Evolutionary conservation across 2,797 vertebrate species (phyloP), one percentile per base, ranked within the genome.

Genomic region (Argentina silus): DNA sequence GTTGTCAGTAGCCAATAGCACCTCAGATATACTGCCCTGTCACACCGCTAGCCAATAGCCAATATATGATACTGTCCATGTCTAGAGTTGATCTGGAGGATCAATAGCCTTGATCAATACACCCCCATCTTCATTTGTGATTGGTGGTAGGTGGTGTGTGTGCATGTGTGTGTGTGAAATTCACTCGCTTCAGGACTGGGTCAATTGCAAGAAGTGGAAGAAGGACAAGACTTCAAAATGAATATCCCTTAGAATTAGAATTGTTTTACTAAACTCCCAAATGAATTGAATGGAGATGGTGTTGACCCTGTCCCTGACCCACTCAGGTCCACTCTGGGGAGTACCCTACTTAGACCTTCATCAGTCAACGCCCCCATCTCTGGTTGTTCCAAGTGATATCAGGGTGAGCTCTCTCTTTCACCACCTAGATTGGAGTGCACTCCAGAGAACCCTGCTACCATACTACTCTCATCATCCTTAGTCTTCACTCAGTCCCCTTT

Each of bases 71-170:
- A 77, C 78, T 78, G 83, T 77, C 81, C 67, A 85, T 62, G 88
- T 85, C 73, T 77, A 67, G 77, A 83, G 81, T 80, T 78, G 85
- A 89, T 86, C 77, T 87, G 81, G 82, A 76, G 59, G 84, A 89
- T 91, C 88, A 79, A 91, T 90, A 79, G 72, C 77, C 75, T 75
- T 79, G 84, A 85, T 92, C 88, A 78, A 90, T 92, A 86, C 88
- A 81, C 82, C 82, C 69, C 56, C 61, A 74, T 59, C 72, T 78
- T 89, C 73, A 79, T 55, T 56, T 36, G 72, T 78, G 76, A 84
- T 84, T 75, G 72, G 76, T 36, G 27, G 27, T 36, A 56, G 53
- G 15, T 56, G 53, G 15, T 61, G 59, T 73, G 61, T 17, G 6
- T 60, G 68, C 21, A n/a, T 43, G 47, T 42, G n/a, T 19, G 23